These are phyloP conservation scores for Agapetus fuscipes DNA, from an alignment of 2,888 invertebrate species.

Conservation along the genomic window DNA sequence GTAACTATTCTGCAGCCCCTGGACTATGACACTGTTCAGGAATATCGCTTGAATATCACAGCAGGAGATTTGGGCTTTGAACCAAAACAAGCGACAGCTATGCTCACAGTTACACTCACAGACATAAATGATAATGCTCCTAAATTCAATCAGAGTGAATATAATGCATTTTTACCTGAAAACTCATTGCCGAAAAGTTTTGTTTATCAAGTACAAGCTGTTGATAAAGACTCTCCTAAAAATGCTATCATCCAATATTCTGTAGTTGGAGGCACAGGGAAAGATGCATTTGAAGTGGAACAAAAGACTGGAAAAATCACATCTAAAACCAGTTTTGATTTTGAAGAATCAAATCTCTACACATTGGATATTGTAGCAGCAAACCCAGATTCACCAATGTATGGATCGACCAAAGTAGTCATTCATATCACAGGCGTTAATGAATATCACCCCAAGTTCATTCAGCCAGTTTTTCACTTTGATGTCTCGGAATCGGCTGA, in stretches of 20 bases:
- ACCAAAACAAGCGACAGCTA: conserved; percentile 64
- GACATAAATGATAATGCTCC: conserved; percentile 94
- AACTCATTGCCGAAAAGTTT: conserved; percentile 67
- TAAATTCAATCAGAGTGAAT: conserved; percentile 65
- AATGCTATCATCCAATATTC: conserved; percentile 80
- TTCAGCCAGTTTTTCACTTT: conserved; percentile 84
- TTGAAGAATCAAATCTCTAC: conserved; percentile 71
- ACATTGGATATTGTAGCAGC: conserved; percentile 68
- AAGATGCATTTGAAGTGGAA: conserved; percentile 69
- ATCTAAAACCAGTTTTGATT: conserved; percentile 73
- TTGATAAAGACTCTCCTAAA: conserved; percentile 79
- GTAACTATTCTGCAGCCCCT: conserved; percentile 70
- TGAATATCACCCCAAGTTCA: conserved; percentile 80
- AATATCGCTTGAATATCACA: conserved; percentile 78
- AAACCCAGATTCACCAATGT: conserved; percentile 80
- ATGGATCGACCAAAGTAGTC: conserved; percentile 58
- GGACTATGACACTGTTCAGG: conserved; percentile 79
- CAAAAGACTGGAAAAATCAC: conserved; percentile 64
- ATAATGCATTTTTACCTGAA: conserved; percentile 72
- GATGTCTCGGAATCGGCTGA: conserved; percentile 88
- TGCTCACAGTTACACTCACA: conserved; percentile 74
- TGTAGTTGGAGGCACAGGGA: conserved; percentile 65
- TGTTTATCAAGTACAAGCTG: conserved; percentile 66
- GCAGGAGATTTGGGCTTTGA: conserved; percentile 81
- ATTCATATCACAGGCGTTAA: conserved; percentile 79